phyloP scores from a whole-genome alignment of 2,113 vertebrate genomes.

The Bos taurus region DNA sequence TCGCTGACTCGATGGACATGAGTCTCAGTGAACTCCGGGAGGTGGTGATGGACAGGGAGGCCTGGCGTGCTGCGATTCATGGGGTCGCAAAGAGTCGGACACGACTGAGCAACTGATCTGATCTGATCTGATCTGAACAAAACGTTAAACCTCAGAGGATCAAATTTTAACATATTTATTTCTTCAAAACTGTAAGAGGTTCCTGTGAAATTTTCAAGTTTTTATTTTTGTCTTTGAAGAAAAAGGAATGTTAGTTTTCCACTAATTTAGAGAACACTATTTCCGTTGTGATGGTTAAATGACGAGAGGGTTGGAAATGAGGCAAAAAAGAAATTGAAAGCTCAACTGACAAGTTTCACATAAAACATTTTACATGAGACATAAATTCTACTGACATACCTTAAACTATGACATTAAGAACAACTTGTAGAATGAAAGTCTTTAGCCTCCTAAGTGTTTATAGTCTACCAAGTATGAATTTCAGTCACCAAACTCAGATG shows the following conservation, averaged over 20 bases:
- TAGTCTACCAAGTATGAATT: not conserved
- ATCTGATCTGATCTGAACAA: not conserved
- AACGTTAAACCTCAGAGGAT: not conserved
- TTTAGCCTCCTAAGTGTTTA: not conserved
- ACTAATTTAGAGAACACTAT: not conserved
- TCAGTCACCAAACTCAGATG: not conserved
- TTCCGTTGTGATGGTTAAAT: not conserved
- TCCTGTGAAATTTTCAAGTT: not conserved
- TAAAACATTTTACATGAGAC: not conserved
- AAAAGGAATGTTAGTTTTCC: not conserved
- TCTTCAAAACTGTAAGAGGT: not conserved
- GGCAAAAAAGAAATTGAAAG: not conserved
- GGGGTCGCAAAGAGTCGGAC: too few relatives aligned
- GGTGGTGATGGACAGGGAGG: too few relatives aligned
- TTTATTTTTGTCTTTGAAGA: not conserved
- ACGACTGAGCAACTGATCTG: too few relatives aligned
- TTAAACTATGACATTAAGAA: not conserved
- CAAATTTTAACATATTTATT: not conserved
- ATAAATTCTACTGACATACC: not conserved
- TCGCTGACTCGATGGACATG: too few relatives aligned
- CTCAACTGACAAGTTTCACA: not conserved
- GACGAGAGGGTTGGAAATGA: not conserved
- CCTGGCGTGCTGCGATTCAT: too few relatives aligned
- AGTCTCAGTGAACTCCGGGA: too few relatives aligned
- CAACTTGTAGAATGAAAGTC: not conserved